Percentiles rank a stretch among this genome's conserved stretches.
Conservation (phyloP, 2,888 invertebrate species). For the Heliconius hortense region DNA sequence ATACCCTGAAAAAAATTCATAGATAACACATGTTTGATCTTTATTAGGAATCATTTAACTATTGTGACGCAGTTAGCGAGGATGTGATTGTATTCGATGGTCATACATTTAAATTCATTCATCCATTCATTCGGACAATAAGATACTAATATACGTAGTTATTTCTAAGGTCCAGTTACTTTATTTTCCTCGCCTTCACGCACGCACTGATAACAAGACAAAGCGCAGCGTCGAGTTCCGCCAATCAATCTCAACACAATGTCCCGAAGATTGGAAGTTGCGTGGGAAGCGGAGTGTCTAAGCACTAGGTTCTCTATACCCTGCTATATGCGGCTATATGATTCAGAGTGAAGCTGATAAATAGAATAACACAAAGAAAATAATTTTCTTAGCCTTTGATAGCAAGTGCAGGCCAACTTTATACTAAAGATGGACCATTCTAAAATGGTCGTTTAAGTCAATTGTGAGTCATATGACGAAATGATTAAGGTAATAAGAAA, state of each 20-base stretch:
- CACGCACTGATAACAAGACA: neutral
- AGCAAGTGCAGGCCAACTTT: no score
- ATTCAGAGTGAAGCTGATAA: neutral
- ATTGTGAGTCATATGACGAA: constrained; percentile 25
- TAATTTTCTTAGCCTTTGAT: neutral
- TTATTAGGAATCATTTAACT: no score
- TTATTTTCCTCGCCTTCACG: no score
- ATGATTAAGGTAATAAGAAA: constrained; percentile 5
- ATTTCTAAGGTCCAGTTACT: no score
- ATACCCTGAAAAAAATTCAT: no score
- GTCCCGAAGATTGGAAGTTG: neutral
- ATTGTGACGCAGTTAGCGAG: no score
- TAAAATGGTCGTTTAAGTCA: constrained; percentile 37
- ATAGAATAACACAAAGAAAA: neutral
- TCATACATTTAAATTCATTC: neutral
- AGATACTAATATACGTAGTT: no score
- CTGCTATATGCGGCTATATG: neutral
- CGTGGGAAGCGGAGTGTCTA: no score
- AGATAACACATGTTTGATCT: no score
- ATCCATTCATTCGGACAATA: neutral
- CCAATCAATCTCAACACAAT: neutral
- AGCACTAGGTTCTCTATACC: neutral
- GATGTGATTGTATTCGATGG: no score
- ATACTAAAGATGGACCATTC: constrained; percentile 30
- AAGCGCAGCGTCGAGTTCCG: neutral